These are phyloP conservation scores for Gibbula magus DNA, from an alignment of 2,888 invertebrate species.

Conservation along the genomic window DNA sequence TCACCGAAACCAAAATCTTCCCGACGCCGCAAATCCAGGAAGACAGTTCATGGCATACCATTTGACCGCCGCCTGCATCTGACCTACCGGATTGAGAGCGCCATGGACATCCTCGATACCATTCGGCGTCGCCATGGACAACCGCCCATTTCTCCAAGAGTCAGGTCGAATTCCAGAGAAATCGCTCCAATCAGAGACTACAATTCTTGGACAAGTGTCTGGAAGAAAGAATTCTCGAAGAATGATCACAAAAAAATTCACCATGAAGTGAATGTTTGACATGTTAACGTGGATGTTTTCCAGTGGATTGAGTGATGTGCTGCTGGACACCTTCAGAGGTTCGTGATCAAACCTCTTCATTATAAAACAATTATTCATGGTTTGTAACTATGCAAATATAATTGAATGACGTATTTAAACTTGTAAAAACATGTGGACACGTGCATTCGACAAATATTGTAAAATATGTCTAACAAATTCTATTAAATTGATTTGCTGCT, in stretches of 20 bases:
- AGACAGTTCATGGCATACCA: slow-evolving; percentile 29
- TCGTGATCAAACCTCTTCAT: too few relatives aligned
- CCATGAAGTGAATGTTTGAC: neutral
- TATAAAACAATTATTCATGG: too few relatives aligned
- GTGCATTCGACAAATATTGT: too few relatives aligned
- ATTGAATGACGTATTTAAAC: too few relatives aligned
- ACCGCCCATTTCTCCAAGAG: slow-evolving; percentile 57
- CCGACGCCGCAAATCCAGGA: slow-evolving; percentile 29
- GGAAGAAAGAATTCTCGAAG: slow-evolving; percentile 78
- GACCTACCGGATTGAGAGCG: slow-evolving; percentile 66
- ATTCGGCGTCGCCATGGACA: slow-evolving; percentile 50
- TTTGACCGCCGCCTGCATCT: slow-evolving; percentile 59
- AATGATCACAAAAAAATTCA: neutral
- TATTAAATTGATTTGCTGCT: too few relatives aligned
- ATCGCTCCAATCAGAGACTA: slow-evolving; percentile 83
- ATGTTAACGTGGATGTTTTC: neutral
- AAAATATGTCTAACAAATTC: too few relatives aligned
- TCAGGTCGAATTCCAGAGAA: slow-evolving; percentile 30
- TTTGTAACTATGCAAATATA: too few relatives aligned
- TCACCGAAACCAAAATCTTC: slow-evolving; percentile 6
- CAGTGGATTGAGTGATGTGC: too few relatives aligned
- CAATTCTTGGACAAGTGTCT: slow-evolving; percentile 94
- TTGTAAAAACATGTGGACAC: too few relatives aligned
- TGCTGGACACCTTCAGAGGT: too few relatives aligned
- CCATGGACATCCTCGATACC: slow-evolving; percentile 70